Conservation (phyloP, 37 sponge, comb jelly and placozoan species). For the Hexactinellida sp. region DNA sequence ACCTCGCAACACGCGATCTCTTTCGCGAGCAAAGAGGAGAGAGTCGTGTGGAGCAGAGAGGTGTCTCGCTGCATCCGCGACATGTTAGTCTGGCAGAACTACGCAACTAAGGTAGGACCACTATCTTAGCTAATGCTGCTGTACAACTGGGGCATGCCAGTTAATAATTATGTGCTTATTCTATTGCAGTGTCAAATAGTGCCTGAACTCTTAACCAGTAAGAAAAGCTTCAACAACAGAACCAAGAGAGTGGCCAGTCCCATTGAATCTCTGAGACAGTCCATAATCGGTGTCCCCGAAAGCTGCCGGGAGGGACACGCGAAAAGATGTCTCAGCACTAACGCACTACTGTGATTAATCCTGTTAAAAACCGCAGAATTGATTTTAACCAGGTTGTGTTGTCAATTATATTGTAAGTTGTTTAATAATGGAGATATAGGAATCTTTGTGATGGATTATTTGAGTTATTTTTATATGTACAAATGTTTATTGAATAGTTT, state of each 20-base stretch:
- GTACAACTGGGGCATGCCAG: neutral
- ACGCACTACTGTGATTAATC: neutral
- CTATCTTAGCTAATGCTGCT: neutral
- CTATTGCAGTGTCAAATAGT: neutral
- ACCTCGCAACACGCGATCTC: conserved; percentile 25
- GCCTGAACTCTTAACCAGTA: neutral
- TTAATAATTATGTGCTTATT: neutral
- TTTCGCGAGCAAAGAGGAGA: conserved; percentile 78
- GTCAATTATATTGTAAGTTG: neutral
- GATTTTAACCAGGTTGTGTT: neutral
- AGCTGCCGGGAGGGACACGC: neutral
- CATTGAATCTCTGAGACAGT: neutral
- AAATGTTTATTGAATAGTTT: neutral
- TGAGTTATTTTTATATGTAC: conserved; percentile 14
- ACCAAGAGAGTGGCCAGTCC: conserved; percentile 11
- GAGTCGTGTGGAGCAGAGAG: conserved; percentile 33
- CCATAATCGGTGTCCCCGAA: neutral
- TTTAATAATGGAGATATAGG: neutral
- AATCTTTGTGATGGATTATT: neutral
- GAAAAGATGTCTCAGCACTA: neutral
- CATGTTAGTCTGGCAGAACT: neutral
- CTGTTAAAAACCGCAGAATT: neutral
- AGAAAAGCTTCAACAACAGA: neutral
- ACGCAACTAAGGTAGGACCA: neutral
- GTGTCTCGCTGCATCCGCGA: neutral